phyloP scores from a whole-genome alignment of 2,113 vertebrate genomes.

The Ramphastos sulfuratus region DNA sequence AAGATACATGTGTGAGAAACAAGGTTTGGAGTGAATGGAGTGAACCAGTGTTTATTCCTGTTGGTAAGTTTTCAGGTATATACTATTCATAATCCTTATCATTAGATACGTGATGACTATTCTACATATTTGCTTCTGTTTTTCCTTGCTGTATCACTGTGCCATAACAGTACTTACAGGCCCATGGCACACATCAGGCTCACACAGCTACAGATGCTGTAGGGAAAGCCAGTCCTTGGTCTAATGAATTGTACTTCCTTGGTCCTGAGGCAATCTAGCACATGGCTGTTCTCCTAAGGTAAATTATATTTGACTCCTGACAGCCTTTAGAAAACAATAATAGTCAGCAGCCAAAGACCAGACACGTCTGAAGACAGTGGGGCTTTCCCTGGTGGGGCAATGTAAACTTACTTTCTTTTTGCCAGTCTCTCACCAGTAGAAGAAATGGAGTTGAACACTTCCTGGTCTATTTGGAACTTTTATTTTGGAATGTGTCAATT shows the following conservation, averaged over 20 bases:
- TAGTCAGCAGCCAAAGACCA: accelerated
- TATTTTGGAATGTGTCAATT: not conserved
- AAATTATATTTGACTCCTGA: not conserved
- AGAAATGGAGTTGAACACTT: not conserved
- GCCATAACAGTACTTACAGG: not conserved
- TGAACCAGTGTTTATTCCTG: constrained; percentile 3
- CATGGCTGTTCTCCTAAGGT: not conserved
- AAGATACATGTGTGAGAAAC: constrained; percentile 31
- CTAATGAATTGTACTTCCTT: not conserved
- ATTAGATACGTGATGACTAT: not conserved
- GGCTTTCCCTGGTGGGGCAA: not conserved
- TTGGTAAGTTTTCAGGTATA: constrained; percentile 22
- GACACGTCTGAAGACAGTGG: not conserved
- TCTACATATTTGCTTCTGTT: not conserved
- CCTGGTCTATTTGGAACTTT: not conserved
- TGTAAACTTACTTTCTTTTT: not conserved
- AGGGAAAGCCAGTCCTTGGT: not conserved
- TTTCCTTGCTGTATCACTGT: not conserved
- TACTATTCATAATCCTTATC: not conserved
- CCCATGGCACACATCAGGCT: not conserved
- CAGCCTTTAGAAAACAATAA: not conserved
- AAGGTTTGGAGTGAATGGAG: constrained; percentile 76
- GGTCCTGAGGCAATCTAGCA: not conserved
- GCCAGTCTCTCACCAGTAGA: not conserved
- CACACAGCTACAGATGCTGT: not conserved